Conservation (phyloP, 2,113 vertebrate species). For the Alouatta palliata region DNA sequence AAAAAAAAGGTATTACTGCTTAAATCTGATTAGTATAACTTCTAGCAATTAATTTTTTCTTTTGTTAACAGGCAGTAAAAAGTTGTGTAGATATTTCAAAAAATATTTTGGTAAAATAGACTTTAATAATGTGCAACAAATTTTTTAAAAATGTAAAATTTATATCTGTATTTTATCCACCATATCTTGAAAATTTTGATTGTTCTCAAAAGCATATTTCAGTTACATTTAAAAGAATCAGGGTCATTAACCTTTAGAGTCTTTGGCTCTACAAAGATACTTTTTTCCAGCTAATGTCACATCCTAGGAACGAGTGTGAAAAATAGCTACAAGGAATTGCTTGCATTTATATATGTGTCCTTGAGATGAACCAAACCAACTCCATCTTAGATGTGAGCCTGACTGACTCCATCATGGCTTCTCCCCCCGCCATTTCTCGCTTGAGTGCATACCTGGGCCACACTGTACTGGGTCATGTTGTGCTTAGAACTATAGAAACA, state of each 20-base stretch:
- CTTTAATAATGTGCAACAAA: conserved; percentile 2
- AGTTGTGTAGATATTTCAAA: conserved; percentile 52
- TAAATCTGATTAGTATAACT: conserved; percentile 31
- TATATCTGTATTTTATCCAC: conserved; percentile 14
- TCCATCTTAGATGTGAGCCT: no score
- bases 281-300: conserved; percentile 44
- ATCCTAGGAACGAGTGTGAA: not conserved
- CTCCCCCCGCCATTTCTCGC: no score
- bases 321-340: conserved; percentile 7
- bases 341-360: not conserved
- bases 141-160: not conserved
- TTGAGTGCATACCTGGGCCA: no score
- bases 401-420: no score
- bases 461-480: no score
- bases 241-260: conserved; percentile 46
- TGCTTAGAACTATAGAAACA: no score
- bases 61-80: conserved; percentile 42
- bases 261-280: conserved; percentile 3
- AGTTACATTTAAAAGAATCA: conserved; percentile 14
- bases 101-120: conserved; percentile 23
- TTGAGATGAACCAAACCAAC: no score
- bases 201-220: not conserved
- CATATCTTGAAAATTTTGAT: not conserved
- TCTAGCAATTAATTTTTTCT: conserved; percentile 50
- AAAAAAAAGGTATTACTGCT: not conserved